Evolutionary conservation across 2,113 vertebrate genomes (phyloP), one percentile per base, ranked within the genome.

Genomic region (Microtus oregoni): DNA sequence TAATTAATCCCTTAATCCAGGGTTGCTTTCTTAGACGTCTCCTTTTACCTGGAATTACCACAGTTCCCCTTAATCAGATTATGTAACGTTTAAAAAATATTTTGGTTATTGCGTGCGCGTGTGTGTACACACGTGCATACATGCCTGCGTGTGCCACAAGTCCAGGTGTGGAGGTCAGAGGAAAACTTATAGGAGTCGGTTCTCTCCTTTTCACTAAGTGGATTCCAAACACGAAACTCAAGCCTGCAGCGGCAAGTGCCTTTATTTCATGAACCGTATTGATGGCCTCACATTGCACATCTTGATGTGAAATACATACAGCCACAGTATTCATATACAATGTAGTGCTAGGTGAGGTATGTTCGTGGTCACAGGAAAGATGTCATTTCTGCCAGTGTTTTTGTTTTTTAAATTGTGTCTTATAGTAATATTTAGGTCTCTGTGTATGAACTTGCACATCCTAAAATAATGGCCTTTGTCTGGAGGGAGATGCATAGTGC

Each of bases 401-500:
- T 68, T 26, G 7, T 47, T 77, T 92, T 63, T 58, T 9, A 86
- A 83, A 28, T 47, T 52, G 28, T 91, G 75, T 35, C 61, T 52
- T 86, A 32, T 50, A 13, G 38, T 38, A 63, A 2, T 24, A 7
- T 75, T 32, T 52, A 15, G 52, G 87, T 96, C 92, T 98, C 30
- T 12, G 28, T 55, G 3, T 28, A 14, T 22, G 68, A 87, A 32
- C 17, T 72, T 72, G 14, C 89, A 10, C 38, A 20, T 86, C 93
- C 67, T 0, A 50, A 35, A 78, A 38, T 12, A 67, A 35, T 91
- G 94, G 81, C 93, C 86, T 98, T 96, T 73, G 94, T 97, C 92
- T 93, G 70, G 77, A 87, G 77, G 95, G 92, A 95, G 97, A 96
- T 1, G 6, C 70, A 58, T 0, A 0, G 82, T 44, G 72, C 90